Evolutionary conservation across 1,140 invertebrate species (phyloP).

Genomic region (Brachionus paranguensis): DNA sequence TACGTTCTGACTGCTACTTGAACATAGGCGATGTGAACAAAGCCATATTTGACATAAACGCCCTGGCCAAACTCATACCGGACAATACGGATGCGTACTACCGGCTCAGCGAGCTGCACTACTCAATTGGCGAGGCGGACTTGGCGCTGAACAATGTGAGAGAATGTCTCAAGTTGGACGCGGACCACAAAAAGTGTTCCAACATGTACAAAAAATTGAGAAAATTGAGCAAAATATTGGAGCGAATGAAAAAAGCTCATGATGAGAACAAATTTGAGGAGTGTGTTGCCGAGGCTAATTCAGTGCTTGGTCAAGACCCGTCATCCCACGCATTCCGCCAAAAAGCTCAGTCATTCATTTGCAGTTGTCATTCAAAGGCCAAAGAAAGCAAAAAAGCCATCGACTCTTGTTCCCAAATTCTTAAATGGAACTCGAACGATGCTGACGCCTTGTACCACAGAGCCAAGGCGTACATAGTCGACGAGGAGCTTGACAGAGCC

Average conservation of each 20-base stretch:
- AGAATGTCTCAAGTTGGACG: constrained; percentile 93
- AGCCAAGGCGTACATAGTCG: constrained; percentile 80
- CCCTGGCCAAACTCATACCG: constrained; percentile 77
- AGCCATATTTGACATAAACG: constrained; percentile 81
- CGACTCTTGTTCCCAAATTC: constrained; percentile 69
- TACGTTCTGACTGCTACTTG: constrained; percentile 77
- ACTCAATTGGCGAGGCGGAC: constrained; percentile 80
- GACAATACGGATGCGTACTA: constrained; percentile 85
- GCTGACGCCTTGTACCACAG: constrained; percentile 76
- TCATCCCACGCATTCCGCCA: constrained; percentile 68
- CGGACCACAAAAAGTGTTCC: constrained; percentile 91
- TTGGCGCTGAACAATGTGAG: constrained; percentile 85
- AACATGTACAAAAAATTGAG: constrained; percentile 94
- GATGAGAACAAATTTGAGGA: constrained; percentile 66
- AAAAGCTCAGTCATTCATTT: constrained; percentile 61
- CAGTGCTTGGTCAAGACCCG: constrained; percentile 65
- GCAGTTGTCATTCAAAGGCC: constrained; percentile 56
- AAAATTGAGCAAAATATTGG: constrained; percentile 80
- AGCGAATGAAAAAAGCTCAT: constrained; percentile 65
- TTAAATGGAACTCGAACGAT: constrained; percentile 66
- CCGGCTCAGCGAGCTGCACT: constrained; percentile 74
- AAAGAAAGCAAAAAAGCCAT: constrained; percentile 63
- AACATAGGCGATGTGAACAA: constrained; percentile 71
- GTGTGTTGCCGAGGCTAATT: constrained; percentile 69
- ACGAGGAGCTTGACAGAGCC: constrained; percentile 88